phyloP scores from a whole-genome alignment of 1,140 invertebrate species.

The Laupala kohalensis region DNA sequence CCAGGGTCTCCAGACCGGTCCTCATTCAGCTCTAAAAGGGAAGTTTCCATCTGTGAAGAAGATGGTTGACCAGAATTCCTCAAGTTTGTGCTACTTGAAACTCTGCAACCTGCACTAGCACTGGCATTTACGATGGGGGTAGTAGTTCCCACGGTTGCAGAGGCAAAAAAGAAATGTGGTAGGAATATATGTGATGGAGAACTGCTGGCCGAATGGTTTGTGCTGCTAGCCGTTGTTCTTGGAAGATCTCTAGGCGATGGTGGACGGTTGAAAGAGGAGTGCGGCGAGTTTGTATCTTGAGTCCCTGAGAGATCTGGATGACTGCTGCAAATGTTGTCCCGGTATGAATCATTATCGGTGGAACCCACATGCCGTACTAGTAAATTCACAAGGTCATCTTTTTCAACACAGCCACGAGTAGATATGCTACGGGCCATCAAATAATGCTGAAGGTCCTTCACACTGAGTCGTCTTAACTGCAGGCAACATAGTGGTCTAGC shows the following conservation, averaged over 20 bases:
- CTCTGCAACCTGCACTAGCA: too few relatives aligned
- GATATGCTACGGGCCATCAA: conserved; percentile 51
- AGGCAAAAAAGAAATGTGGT: too few relatives aligned
- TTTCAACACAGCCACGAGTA: conserved; percentile 52
- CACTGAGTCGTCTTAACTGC: conserved; percentile 36
- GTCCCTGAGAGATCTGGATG: not conserved
- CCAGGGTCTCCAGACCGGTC: not conserved
- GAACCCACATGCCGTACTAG: conserved; percentile 39
- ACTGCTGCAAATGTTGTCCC: not conserved
- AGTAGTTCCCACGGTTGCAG: too few relatives aligned
- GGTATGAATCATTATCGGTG: not conserved
- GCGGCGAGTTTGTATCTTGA: too few relatives aligned
- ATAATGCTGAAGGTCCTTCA: conserved; percentile 49
- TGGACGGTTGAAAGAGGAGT: not conserved
- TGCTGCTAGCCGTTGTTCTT: too few relatives aligned
- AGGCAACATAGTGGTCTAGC: conserved; percentile 40
- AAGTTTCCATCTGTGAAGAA: not conserved
- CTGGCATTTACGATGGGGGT: too few relatives aligned
- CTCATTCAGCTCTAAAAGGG: not conserved
- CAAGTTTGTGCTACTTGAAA: not conserved
- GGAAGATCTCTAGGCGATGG: not conserved
- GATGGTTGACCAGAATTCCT: not conserved
- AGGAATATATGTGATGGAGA: too few relatives aligned
- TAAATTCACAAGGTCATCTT: conserved; percentile 35
- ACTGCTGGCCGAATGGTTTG: too few relatives aligned